phyloP scores from a whole-genome alignment of 2,888 invertebrate genomes.

The Acanthopleura granulata region DNA sequence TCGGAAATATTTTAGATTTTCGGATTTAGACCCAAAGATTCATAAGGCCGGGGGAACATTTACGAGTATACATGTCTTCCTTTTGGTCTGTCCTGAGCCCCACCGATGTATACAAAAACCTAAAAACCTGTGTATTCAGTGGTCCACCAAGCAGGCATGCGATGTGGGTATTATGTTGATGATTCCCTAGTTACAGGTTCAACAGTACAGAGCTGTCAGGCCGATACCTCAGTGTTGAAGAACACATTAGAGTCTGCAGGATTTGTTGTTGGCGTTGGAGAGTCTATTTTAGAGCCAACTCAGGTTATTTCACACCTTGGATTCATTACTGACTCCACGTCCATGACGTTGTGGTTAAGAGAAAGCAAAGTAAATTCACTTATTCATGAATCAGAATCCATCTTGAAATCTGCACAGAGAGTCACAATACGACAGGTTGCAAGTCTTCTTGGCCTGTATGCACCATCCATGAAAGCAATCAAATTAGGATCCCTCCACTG shows the following conservation, averaged over 20 bases:
- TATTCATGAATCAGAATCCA: background rate
- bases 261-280: background rate
- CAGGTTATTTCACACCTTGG: slow-evolving; percentile 1
- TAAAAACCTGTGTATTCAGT: slow-evolving; percentile 31
- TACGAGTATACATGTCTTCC: slow-evolving; percentile 25
- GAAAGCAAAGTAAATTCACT: too few species aligned
- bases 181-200: slow-evolving; percentile 37
- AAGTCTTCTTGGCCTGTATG: slow-evolving; percentile 1
- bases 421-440: background rate
- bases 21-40: slow-evolving; percentile 24
- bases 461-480: too few species aligned
- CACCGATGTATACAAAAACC: slow-evolving; percentile 31
- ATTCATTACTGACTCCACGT: background rate
- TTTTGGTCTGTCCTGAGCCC: slow-evolving; percentile 28
- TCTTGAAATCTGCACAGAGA: background rate
- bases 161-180: slow-evolving; percentile 33
- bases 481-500: too few species aligned
- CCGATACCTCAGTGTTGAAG: too few species aligned
- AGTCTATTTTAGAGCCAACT: background rate
- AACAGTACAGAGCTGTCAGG: too few species aligned
- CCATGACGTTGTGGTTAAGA: too few species aligned
- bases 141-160: slow-evolving; percentile 27
- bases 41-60: background rate
- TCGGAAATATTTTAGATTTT: background rate
- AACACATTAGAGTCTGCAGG: too few species aligned